A percentile compares a stretch with the other conserved stretches of the same genome.
phyloP scores from a whole-genome alignment of 2,113 vertebrate genomes.

The Progne subis region DNA sequence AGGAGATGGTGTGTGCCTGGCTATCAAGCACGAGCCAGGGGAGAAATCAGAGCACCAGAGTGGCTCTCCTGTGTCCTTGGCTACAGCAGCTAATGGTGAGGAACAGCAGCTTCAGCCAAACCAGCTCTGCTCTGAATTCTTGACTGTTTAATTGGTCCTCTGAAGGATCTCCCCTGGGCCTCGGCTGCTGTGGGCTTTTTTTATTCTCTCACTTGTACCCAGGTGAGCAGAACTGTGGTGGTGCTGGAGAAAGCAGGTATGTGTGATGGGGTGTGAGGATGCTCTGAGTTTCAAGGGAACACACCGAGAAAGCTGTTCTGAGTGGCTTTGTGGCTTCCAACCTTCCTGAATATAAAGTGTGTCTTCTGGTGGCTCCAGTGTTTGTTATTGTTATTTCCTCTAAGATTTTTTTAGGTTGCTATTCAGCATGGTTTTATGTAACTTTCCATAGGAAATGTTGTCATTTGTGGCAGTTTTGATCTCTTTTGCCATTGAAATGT shows the following conservation, averaged over 20 bases:
- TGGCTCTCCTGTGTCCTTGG: not conserved
- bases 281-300: not conserved
- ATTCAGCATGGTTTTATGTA: constrained; percentile 29
- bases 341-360: constrained; percentile 6
- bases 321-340: not conserved
- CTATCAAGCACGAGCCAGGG: not conserved
- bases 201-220: not conserved
- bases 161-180: not conserved
- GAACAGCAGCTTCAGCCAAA: not conserved
- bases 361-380: not conserved
- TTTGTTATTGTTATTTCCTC: constrained; percentile 59
- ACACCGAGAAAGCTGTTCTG: not conserved
- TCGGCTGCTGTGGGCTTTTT: not conserved
- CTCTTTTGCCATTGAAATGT: not conserved
- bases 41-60: not conserved
- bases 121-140: not conserved
- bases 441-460: constrained; percentile 70
- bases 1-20: not conserved
- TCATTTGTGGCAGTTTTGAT: constrained; percentile 57
- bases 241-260: not conserved
- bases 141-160: not conserved
- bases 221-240: not conserved
- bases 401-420: constrained; percentile 36
- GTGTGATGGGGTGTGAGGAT: not conserved
- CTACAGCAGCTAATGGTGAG: not conserved